Conservation (phyloP, 2,113 vertebrate genomes). For the Alouatta palliata region DNA sequence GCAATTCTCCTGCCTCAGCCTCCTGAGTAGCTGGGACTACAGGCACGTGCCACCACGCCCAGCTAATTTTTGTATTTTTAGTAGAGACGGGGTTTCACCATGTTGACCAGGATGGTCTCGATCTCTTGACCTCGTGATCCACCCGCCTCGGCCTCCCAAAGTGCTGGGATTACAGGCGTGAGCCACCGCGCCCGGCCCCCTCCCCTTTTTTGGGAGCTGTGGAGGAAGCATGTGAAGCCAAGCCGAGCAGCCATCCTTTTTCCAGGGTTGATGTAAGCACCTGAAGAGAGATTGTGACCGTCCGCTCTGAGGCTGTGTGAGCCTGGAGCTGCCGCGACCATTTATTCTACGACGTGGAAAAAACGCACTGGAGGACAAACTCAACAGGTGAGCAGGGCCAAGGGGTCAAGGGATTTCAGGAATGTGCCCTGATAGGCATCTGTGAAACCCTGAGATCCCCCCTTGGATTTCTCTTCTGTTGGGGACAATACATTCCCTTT, state of each 20-base stretch:
- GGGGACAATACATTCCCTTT: background rate
- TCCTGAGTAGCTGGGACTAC: too few relatives aligned
- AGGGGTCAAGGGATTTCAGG: background rate
- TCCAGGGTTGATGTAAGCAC: background rate
- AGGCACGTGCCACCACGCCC: too few relatives aligned
- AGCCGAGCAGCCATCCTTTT: background rate
- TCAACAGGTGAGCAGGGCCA: fast-evolving
- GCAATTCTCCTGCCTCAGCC: too few relatives aligned
- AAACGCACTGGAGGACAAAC: background rate
- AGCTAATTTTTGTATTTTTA: too few relatives aligned
- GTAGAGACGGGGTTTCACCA: too few relatives aligned
- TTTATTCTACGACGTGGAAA: background rate
- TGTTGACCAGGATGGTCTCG: too few relatives aligned
- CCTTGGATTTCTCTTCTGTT: background rate
- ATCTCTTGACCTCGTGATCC: too few relatives aligned
- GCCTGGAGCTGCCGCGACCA: background rate
- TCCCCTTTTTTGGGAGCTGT: background rate
- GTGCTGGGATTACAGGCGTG: too few relatives aligned
- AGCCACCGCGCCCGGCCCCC: too few relatives aligned
- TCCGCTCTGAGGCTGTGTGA: too few relatives aligned
- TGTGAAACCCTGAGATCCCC: background rate
- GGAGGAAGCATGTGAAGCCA: background rate
- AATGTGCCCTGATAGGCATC: background rate
- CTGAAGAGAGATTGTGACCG: too few relatives aligned
- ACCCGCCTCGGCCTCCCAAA: too few relatives aligned